These are phyloP conservation scores for Micrasema longulum DNA, from an alignment of 1,140 invertebrate genomes.

Conservation along the genomic window DNA sequence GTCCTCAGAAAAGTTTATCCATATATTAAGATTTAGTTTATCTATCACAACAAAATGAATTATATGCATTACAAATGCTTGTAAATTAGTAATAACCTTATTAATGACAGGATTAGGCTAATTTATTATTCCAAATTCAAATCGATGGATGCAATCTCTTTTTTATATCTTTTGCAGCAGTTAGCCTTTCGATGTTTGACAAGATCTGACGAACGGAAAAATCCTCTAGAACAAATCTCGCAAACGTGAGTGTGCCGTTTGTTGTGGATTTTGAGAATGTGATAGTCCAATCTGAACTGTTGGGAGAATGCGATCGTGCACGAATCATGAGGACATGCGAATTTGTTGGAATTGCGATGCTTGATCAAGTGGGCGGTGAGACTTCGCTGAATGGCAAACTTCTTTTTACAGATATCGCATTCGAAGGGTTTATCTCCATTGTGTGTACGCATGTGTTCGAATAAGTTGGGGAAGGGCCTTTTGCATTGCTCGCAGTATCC, in stretches of 20 bases:
- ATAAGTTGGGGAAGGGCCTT: slow-evolving; percentile 61
- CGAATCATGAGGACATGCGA: slow-evolving; percentile 61
- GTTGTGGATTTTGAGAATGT: slow-evolving; percentile 61
- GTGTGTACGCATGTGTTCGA: slow-evolving; percentile 74
- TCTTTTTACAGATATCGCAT: slow-evolving; percentile 68
- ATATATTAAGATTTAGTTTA: too few species aligned
- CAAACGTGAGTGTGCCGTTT: slow-evolving; percentile 63
- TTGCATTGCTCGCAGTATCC: slow-evolving; percentile 61
- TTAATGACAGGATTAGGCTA: too few species aligned
- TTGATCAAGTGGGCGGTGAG: slow-evolving; percentile 61
- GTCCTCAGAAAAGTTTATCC: too few species aligned
- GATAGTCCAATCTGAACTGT: slow-evolving; percentile 62
- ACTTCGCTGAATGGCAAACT: slow-evolving; percentile 61
- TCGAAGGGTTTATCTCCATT: slow-evolving; percentile 76
- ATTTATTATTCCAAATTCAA: too few species aligned
- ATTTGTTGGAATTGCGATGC: slow-evolving; percentile 61
- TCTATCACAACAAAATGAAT: too few species aligned
- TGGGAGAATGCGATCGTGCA: slow-evolving; percentile 63
- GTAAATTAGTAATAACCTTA: too few species aligned
- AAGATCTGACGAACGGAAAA: slow-evolving; percentile 63
- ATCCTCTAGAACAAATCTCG: slow-evolving; percentile 62
- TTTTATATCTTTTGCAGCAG: slow-evolving; percentile 33
- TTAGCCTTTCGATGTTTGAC: slow-evolving; percentile 58
- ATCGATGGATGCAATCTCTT: too few species aligned
- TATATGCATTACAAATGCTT: too few species aligned